These are phyloP conservation scores for Pammene aurita DNA, from an alignment of 2,888 invertebrate genomes.

Conservation along the genomic window DNA sequence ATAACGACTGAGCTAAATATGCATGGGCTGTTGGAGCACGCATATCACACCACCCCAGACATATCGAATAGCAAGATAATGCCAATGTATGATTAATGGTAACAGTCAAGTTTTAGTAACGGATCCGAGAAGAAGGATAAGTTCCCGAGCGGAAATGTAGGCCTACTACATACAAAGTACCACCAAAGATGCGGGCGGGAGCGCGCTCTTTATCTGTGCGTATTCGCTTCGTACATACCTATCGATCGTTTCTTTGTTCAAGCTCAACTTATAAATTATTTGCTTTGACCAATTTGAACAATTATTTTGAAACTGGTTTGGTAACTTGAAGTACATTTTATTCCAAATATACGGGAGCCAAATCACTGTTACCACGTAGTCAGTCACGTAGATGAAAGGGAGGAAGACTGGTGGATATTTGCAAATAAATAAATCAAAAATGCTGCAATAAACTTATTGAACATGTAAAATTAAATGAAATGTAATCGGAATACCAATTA, in stretches of 20 bases:
- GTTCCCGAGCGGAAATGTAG: conserved; percentile 56
- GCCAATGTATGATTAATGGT: conserved; percentile 72
- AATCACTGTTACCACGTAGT: too few species aligned
- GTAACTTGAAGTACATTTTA: neutral
- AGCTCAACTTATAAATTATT: conserved; percentile 33
- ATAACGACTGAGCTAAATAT: conserved; percentile 47
- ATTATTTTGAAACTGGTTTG: neutral
- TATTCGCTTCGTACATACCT: conserved; percentile 25
- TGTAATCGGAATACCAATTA: neutral
- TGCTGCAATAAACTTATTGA: neutral
- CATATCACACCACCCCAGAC: conserved; percentile 52
- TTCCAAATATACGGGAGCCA: too few species aligned
- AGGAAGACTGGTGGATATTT: too few species aligned
- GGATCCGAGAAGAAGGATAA: conserved; percentile 56
- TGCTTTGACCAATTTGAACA: conserved; percentile 17
- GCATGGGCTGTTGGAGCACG: conserved; percentile 51
- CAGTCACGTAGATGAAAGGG: too few species aligned
- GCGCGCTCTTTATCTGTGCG: conserved; percentile 50
- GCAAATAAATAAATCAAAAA: neutral
- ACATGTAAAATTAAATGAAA: neutral
- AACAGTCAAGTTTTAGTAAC: conserved; percentile 57
- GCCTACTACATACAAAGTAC: conserved; percentile 67
- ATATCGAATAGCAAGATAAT: conserved; percentile 61
- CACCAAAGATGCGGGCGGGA: conserved; percentile 53
- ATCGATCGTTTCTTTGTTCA: conserved; percentile 31